These are phyloP conservation scores for Cremastinae sp. DNA, from an alignment of 2,888 invertebrate genomes.

Conservation along the genomic window DNA sequence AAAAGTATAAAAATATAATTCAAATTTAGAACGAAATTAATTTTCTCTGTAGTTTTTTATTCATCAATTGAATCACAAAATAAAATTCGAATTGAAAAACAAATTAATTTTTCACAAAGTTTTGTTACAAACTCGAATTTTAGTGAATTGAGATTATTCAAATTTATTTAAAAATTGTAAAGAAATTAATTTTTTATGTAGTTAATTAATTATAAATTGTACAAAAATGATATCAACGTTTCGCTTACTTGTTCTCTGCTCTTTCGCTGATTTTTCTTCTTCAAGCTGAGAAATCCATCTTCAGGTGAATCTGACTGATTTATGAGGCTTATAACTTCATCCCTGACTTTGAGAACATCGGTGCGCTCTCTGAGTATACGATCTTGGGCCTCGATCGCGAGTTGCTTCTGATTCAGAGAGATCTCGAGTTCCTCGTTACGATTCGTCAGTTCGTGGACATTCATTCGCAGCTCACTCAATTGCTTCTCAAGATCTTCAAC, in stretches of 20 bases:
- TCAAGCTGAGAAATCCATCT: conserved; percentile 45
- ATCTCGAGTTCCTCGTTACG: conserved; percentile 82
- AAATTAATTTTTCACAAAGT: too few relatives aligned
- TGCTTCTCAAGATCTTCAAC: conserved; percentile 73
- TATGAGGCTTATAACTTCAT: conserved; percentile 83
- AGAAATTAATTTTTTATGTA: neutral
- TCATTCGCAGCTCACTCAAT: conserved; percentile 81
- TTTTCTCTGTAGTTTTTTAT: too few relatives aligned
- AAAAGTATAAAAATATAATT: too few relatives aligned
- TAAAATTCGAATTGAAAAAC: too few relatives aligned
- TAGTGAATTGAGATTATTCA: too few relatives aligned
- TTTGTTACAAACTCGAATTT: too few relatives aligned
- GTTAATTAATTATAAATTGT: neutral
- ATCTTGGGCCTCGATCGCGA: conserved; percentile 83
- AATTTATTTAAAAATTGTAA: too few relatives aligned
- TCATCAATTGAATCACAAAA: too few relatives aligned
- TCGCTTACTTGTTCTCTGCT: conserved; percentile 52
- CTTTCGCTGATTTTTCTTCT: conserved; percentile 29
- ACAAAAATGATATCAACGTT: too few relatives aligned
- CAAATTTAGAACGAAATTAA: too few relatives aligned
- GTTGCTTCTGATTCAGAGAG: conserved; percentile 82
- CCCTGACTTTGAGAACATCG: conserved; percentile 84
- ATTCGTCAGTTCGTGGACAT: conserved; percentile 80
- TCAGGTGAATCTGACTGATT: conserved; percentile 80
- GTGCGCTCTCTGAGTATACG: conserved; percentile 84